Percentiles rank a stretch among this genome's conserved stretches.
Evolutionary conservation across 2,888 invertebrate genomes (phyloP).

Genomic region (Drosophila hawaiiensis): DNA sequence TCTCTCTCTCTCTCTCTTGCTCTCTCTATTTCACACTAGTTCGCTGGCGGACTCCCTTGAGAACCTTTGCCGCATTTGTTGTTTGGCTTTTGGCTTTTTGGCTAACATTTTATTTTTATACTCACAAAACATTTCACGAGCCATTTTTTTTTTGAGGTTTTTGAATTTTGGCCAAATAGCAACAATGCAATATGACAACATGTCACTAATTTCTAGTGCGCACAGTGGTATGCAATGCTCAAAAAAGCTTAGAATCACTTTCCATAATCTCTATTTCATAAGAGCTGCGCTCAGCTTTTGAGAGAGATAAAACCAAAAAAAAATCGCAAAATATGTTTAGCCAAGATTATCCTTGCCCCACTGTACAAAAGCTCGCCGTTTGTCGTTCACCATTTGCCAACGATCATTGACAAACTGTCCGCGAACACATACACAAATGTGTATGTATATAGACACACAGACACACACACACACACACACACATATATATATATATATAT

Average conservation of each 20-base stretch:
- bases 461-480: too few relatives aligned
- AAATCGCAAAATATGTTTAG: background rate
- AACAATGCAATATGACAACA: constrained; percentile 61
- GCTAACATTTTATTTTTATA: constrained; percentile 73
- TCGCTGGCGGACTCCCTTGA: constrained; percentile 8
- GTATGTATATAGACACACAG: background rate
- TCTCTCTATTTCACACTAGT: constrained; percentile 8
- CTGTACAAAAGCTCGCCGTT: constrained; percentile 15
- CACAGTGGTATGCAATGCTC: constrained; percentile 22
- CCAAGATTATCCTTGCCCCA: constrained; percentile 2
- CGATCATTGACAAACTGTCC: constrained; percentile 35
- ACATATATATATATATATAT: background rate
- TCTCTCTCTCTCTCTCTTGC: background rate
- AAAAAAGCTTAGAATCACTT: background rate
- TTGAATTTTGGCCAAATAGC: constrained; percentile 75
- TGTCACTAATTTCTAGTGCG: constrained; percentile 22
- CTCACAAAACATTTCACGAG: constrained; percentile 59
- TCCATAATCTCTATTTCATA: background rate
- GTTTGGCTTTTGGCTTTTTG: constrained; percentile 49
- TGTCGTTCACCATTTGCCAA: constrained; percentile 19
- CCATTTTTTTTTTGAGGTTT: constrained; percentile 59
- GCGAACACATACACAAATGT: background rate
- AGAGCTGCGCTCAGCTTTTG: background rate
- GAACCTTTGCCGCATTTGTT: constrained; percentile 33
- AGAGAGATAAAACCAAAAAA: background rate